These are phyloP conservation scores for Cerceris ruficornis DNA, from an alignment of 2,888 invertebrate species.

Conservation along the genomic window DNA sequence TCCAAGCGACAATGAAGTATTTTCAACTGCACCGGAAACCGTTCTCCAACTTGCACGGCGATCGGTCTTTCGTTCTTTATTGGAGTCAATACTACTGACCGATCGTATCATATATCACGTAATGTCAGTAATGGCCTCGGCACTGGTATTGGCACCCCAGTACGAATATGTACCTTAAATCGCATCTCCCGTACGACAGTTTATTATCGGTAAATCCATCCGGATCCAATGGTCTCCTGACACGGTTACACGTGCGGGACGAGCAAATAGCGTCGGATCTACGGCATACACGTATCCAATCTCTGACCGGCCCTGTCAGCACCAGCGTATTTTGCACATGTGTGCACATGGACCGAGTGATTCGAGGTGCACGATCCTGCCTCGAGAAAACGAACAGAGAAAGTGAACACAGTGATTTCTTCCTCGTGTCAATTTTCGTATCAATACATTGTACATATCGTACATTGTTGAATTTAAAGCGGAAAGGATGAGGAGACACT, in stretches of 20 bases:
- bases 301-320: constrained; percentile 21
- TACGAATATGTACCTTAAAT: constrained; percentile 54
- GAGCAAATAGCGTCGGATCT: constrained; percentile 38
- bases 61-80: constrained; percentile 19
- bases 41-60: constrained; percentile 3
- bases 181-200: constrained; percentile 43
- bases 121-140: constrained; percentile 21
- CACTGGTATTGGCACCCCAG: constrained; percentile 32
- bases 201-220: constrained; percentile 57
- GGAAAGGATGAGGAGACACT: too few species aligned
- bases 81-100: constrained; percentile 17
- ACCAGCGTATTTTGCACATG: constrained; percentile 2
- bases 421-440: too few species aligned
- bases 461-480: too few species aligned
- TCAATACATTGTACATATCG: too few species aligned
- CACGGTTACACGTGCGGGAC: constrained; percentile 22
- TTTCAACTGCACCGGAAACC: constrained; percentile 8
- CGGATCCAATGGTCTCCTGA: constrained; percentile 31
- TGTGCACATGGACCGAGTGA: background rate
- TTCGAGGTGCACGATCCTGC: too few species aligned
- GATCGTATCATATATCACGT: constrained; percentile 22
- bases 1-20: background rate
- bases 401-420: too few species aligned
- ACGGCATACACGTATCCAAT: constrained; percentile 7
- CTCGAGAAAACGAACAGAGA: too few species aligned